Evolutionary conservation across 2,797 vertebrate species (phyloP), one percentile per base, ranked within the genome.

Genomic region (Melopsittacus undulatus): DNA sequence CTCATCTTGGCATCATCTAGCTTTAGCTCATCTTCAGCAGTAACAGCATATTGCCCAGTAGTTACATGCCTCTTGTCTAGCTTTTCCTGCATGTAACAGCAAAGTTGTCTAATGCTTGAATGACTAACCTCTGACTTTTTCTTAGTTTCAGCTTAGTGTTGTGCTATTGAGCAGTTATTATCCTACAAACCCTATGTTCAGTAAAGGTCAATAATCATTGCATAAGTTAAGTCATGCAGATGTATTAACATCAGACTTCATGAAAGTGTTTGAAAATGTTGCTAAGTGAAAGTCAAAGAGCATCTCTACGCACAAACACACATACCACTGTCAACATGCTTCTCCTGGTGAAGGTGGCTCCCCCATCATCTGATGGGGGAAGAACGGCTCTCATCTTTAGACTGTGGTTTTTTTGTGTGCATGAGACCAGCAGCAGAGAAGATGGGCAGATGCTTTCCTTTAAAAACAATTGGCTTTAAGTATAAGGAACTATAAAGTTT

Each of bases 321-420:
- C 3, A 2, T 11, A 2, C 29, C 2, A 1, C 7, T 1, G 4
- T 11, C 15, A 48, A 14, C 16, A 27, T 27, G 38, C 32, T 74
- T 15, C 7, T 68, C 15, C 16, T 1, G 0, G 4, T 29, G 24
- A 56, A 15, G 22, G 15, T 22, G 46, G 2, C 5, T 87, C 5
- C 19, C 18, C 5, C 16, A 46, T 10, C 13, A n/a, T 5, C 13
- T 34, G 21, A 8, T 1, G 1, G 19, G 7, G 23, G 15, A 23
- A 43, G 13, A 57, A 29, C 8, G 7, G 2, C 23, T 36, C 30
- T 80, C 22, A 24, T 26, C 15, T 62, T 67, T 62, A 57, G 13
- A 1, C 4, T 49, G 21, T 64, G 26, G 11, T 14, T 59, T 63
- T 69, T 57, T 32, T 36, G 7, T 9, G 2, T 2, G 0, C 9